Percentiles rank a stretch among this genome's conserved stretches.
These are phyloP conservation scores for Dermochelys coriacea DNA, from an alignment of 2,797 vertebrate genomes.

Conservation along the genomic window DNA sequence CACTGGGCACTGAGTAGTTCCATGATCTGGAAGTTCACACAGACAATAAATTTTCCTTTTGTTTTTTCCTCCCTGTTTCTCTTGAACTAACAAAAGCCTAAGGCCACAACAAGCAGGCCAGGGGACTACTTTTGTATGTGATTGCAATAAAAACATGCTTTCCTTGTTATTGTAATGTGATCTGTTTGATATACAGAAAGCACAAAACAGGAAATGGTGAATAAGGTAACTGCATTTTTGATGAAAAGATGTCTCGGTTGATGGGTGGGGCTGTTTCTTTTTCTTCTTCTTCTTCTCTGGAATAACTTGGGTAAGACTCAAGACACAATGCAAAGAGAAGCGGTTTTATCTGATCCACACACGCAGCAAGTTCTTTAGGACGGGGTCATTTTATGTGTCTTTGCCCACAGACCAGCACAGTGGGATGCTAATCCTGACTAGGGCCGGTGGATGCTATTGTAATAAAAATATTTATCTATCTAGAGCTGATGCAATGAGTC, in stretches of 20 bases:
- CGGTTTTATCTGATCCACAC: not conserved
- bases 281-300: not conserved
- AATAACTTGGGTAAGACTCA: not conserved
- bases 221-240: not conserved
- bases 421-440: too few species aligned
- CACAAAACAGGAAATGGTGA: accelerated
- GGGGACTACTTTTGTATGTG: accelerated
- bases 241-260: not conserved
- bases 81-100: not conserved
- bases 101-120: not conserved
- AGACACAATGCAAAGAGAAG: not conserved
- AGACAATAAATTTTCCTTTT: not conserved
- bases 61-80: not conserved
- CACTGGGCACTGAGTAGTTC: accelerated
- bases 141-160: not conserved
- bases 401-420: not conserved
- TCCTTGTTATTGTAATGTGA: not conserved
- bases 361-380: not conserved
- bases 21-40: not conserved
- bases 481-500: not conserved
- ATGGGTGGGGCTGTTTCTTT: not conserved
- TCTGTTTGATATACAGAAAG: not conserved
- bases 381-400: not conserved
- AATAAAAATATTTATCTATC: not conserved
- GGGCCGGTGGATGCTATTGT: not conserved